Conservation (phyloP, 2,797 vertebrate species). For the Antennarius maculatus region DNA sequence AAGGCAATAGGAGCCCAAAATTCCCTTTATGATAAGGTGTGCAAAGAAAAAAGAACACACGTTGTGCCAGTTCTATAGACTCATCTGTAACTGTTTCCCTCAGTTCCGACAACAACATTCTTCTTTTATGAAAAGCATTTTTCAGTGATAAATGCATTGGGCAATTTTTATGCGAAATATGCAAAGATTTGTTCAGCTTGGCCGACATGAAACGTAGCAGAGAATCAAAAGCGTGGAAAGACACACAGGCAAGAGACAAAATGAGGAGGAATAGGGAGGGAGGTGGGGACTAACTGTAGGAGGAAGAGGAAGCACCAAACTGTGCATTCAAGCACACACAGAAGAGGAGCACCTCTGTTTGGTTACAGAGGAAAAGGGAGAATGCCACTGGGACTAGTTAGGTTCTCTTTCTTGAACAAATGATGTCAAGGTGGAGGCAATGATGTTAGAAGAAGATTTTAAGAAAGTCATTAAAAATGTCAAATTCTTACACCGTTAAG, state of each 20-base stretch:
- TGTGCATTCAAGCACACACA: conserved; percentile 38
- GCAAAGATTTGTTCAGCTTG: conserved; percentile 72
- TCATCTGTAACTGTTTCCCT: conserved; percentile 24
- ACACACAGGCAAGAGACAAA: conserved; percentile 14
- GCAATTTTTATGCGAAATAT: conserved; percentile 64
- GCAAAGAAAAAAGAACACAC: too few species aligned
- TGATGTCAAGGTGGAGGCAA: conserved; percentile 11
- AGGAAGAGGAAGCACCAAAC: conserved; percentile 8
- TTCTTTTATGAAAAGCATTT: conserved; percentile 18
- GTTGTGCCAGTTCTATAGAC: conserved; percentile 18
- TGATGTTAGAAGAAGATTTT: not conserved
- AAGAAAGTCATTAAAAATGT: conserved; percentile 26
- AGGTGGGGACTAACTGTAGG: conserved; percentile 9
- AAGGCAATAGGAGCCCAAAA: too few species aligned
- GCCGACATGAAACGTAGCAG: conserved; percentile 43
- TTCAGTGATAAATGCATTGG: conserved; percentile 23
- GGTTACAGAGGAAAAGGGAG: conserved; percentile 39
- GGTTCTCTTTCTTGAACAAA: conserved; percentile 34
- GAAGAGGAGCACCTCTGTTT: conserved; percentile 29
- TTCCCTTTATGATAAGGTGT: too few species aligned
- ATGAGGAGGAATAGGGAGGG: not conserved
- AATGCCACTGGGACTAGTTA: conserved; percentile 30
- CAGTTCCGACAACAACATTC: conserved; percentile 28
- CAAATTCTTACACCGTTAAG: not conserved
- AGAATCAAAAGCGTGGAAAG: conserved; percentile 62